These are phyloP conservation scores for Graptemys geographica DNA, from an alignment of 2,797 vertebrate genomes.

Conservation along the genomic window DNA sequence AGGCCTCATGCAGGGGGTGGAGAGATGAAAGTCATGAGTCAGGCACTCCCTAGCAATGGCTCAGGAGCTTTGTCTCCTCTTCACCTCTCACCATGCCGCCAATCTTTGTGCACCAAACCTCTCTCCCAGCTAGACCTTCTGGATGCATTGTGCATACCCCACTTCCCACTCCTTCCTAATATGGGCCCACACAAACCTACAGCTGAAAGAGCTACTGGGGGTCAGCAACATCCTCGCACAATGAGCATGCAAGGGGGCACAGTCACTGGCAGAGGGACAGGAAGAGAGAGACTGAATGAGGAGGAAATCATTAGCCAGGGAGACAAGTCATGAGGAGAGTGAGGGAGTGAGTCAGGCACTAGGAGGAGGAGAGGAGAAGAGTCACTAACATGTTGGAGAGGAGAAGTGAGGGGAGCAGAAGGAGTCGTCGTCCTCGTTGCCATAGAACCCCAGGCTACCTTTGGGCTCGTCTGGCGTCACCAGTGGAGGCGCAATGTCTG, in stretches of 20 bases:
- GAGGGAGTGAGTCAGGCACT: constrained; percentile 57
- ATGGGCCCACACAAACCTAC: background rate
- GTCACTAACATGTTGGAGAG: constrained; percentile 97
- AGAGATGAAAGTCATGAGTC: background rate
- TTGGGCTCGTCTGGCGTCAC: constrained; percentile 99
- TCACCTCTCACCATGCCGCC: background rate
- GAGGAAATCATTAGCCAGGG: constrained; percentile 46
- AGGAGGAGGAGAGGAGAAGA: constrained; percentile 85
- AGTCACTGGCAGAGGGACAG: constrained; percentile 61
- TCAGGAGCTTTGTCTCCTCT: background rate
- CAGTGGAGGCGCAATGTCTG: constrained; percentile 96
- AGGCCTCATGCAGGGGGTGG: background rate
- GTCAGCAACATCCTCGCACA: constrained; percentile 10
- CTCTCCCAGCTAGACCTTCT: background rate
- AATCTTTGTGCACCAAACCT: background rate
- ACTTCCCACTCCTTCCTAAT: background rate
- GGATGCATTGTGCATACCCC: background rate
- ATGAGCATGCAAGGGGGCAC: constrained; percentile 53
- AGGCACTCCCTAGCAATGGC: background rate
- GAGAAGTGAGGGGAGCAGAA: constrained; percentile 98
- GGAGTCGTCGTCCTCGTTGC: constrained; percentile 99
- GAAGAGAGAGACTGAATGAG: constrained; percentile 56
- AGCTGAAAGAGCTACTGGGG: background rate
- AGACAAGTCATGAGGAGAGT: constrained; percentile 60
- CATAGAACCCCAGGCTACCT: constrained; percentile 99